Evolutionary conservation across 2,113 vertebrate species (phyloP), one percentile per base, ranked within the genome.

Genomic region (Speoplatyrhinus poulsoni): DNA sequence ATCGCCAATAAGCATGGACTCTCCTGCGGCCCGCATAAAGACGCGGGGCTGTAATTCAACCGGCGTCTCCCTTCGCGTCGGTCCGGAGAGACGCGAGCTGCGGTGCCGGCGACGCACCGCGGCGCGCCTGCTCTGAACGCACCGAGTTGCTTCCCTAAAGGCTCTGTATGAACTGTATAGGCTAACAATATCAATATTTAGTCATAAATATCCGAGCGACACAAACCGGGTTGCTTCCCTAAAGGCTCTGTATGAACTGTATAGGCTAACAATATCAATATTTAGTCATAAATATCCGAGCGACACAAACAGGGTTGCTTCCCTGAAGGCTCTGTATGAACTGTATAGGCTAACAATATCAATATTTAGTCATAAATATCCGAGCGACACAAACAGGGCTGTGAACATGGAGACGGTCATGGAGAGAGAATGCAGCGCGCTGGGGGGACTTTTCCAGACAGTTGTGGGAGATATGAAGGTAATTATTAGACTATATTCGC

Each of bases 401-500:
- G 72, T 36, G 77, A 81, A 76, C 71, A 93, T 93, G 92, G 92
- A 93, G 82, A 84, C 88, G 13, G 87, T 84, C 67, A 91, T 93
- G 85, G 92, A 93, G 84, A 85, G 89, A 65, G 92, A 93, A 76
- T 93, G 92, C 87, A 92, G 92, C 84, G 92, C 91, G 68, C 87
- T 93, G 68, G 92, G 91, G 66, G 92, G 91, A 65, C 90, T 93
- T 11, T 93, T 93, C 87, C 92, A 93, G 75, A 91, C 88, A 1
- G 85, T 93, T 33, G 91, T 93, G 11, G 88, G 81, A 65, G 92
- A 93, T 80, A 92, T 93, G 91, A 93, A 93, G 91, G 92, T 92
- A 85, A 80, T n/a, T 53, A 53, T 17, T 12, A 48, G 17, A 59
- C 12, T 48, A 1, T 48, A 19, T 19, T 33, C 26, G 16, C 33